Evolutionary conservation across 2,113 vertebrate genomes (phyloP).

Genomic region (Caloenas nicobarica): DNA sequence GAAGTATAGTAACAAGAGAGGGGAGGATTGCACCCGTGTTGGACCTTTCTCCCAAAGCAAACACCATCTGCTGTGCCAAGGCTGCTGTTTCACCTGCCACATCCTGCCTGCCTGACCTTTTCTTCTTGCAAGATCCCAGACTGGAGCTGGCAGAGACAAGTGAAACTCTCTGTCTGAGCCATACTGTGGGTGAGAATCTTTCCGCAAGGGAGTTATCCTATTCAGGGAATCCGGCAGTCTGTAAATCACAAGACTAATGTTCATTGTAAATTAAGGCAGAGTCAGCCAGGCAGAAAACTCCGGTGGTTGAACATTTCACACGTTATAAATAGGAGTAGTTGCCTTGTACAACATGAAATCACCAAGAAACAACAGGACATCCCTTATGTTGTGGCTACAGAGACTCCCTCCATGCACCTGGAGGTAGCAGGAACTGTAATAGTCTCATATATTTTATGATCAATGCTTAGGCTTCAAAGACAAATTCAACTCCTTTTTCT

Average conservation of each 20-base stretch:
- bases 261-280: constrained; percentile 36
- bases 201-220: not conserved
- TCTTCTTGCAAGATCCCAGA: not conserved
- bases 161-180: not conserved
- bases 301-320: not conserved
- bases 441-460: not conserved
- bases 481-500: constrained; percentile 4
- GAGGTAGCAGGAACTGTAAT: not conserved
- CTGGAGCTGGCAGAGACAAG: not conserved
- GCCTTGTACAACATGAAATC: not conserved
- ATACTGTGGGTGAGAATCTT: not conserved
- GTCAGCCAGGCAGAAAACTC: constrained; percentile 26
- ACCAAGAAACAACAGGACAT: not conserved
- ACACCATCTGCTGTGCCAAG: not conserved
- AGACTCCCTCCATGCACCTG: not conserved
- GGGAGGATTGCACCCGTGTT: not conserved
- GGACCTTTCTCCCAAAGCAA: not conserved
- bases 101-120: not conserved
- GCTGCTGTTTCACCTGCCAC: not conserved
- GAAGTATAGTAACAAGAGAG: not conserved
- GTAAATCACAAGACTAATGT: constrained; percentile 33
- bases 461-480: constrained; percentile 10
- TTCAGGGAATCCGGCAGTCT: not conserved
- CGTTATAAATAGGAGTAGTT: not conserved
- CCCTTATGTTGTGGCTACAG: not conserved